These are phyloP conservation scores for Agrotis exclamationis DNA, from an alignment of 2,888 invertebrate genomes.

Conservation along the genomic window DNA sequence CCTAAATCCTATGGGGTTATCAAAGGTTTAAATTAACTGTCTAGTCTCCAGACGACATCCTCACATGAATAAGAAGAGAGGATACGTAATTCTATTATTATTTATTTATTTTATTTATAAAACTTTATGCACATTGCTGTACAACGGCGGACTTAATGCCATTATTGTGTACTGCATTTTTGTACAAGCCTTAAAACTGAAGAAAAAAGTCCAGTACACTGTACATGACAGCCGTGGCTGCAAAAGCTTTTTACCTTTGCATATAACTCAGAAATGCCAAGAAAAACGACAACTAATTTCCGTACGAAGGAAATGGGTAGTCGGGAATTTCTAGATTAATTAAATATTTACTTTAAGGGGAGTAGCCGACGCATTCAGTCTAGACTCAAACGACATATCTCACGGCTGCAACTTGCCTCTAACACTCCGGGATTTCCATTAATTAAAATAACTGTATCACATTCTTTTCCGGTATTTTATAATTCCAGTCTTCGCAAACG, in stretches of 20 bases:
- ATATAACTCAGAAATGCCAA: background rate
- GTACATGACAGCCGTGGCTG: background rate
- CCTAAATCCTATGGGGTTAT: background rate
- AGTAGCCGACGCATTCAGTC: slow-evolving; percentile 25
- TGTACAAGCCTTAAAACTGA: background rate
- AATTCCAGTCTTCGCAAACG: slow-evolving; percentile 20
- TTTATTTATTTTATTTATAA: too few relatives aligned
- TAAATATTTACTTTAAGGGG: slow-evolving; percentile 38
- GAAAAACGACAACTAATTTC: slow-evolving; percentile 23
- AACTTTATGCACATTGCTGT: too few relatives aligned
- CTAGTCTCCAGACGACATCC: too few relatives aligned
- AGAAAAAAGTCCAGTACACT: background rate
- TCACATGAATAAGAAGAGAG: too few relatives aligned
- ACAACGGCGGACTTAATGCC: too few relatives aligned
- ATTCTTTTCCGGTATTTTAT: slow-evolving; percentile 27
- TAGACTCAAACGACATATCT: slow-evolving; percentile 36
- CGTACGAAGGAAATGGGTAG: slow-evolving; percentile 13
- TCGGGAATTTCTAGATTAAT: slow-evolving; percentile 35
- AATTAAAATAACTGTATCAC: slow-evolving; percentile 37
- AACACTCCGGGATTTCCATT: slow-evolving; percentile 18
- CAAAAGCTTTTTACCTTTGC: background rate
- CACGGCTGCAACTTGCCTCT: slow-evolving; percentile 8
- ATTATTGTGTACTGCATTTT: background rate
- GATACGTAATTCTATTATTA: too few relatives aligned
- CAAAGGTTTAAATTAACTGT: too few relatives aligned